Evolutionary conservation across 1,140 invertebrate genomes (phyloP), one percentile per base, ranked within the genome.

Genomic region (Aphelinus atriplicis): DNA sequence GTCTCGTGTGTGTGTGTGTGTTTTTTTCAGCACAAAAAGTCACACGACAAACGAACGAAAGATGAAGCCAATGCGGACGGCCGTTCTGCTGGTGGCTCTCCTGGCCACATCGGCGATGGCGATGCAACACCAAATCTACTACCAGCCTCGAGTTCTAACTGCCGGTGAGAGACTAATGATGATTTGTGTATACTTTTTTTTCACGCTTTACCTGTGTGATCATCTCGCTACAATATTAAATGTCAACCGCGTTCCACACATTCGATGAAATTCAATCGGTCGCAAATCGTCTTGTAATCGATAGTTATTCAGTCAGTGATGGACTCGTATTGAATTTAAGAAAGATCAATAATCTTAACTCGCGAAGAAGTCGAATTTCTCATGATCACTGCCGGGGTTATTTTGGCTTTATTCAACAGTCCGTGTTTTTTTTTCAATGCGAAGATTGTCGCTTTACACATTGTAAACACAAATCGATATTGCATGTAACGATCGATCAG

Each of bases 11-110:
- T 26, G 26, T 26, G 26, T 26, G 26, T 57, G 9, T 56, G 7
- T 3, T 61, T 61, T 5, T 61, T 61, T 26, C 9, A 1, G 6
- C 10, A 26, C 42, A 63, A 10, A 50, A 10, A 43, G 45, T 6
- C 42, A 43, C 2, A 60, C 9, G 7, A 7, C 4, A 6, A 60
- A 45, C 58, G 42, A 60, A 60, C 9, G 43, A 10, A 78, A 57
- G n/a, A 83, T 84, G 82, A 62, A 73, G 55, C 10, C 51, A 3
- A 46, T 64, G 77, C 80, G 71, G 77, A 80, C 67, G 3, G 53
- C 77, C 78, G 69, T 84, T 83, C 73, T 86, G 77, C 69, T 86
- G 7, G 4, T 80, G 4, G 45, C 77, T 42, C 43, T 76, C 2
- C 66, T 72, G 2, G 58, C 55, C 10, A 42, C 50, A 1, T 66